Percentiles rank a stretch among this genome's conserved stretches.
These are phyloP conservation scores for Drosophila prosaltans DNA, from an alignment of 1,140 invertebrate species.

Conservation along the genomic window DNA sequence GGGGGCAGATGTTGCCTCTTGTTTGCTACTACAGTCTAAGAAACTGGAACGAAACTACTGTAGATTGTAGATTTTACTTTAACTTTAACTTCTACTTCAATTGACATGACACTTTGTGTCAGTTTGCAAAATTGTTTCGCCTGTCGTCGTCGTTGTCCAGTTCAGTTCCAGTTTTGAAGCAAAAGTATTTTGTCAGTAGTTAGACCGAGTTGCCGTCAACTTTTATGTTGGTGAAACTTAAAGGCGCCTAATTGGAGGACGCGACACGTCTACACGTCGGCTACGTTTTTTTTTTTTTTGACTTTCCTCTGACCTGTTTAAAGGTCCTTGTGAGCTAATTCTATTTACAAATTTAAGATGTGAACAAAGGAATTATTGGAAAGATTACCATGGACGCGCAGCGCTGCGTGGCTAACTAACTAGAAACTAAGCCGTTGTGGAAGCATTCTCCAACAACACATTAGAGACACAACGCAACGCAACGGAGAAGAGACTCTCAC, in stretches of 20 bases:
- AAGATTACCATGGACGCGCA: slow-evolving; percentile 31
- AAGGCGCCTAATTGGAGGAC: slow-evolving; percentile 63
- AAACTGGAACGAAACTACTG: slow-evolving; percentile 35
- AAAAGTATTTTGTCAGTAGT: slow-evolving; percentile 57
- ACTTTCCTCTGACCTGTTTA: background rate
- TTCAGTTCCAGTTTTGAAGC: slow-evolving; percentile 19
- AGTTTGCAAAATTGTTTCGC: slow-evolving; percentile 68
- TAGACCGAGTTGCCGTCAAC: slow-evolving; percentile 47
- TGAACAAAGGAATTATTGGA: slow-evolving; percentile 28
- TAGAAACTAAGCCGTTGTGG: slow-evolving; percentile 35
- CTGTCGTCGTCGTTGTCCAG: slow-evolving; percentile 27
- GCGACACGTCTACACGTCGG: slow-evolving; percentile 46
- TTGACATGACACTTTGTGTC: slow-evolving; percentile 79
- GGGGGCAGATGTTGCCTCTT: slow-evolving; percentile 15
- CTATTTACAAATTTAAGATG: slow-evolving; percentile 27
- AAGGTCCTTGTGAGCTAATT: slow-evolving; percentile 23
- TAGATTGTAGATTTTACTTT: slow-evolving; percentile 3
- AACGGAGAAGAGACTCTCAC: slow-evolving; percentile 28
- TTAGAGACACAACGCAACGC: slow-evolving; percentile 38
- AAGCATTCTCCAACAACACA: slow-evolving; percentile 47
- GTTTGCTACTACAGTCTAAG: slow-evolving; percentile 14
- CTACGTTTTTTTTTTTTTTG: too few relatives aligned
- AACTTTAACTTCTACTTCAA: slow-evolving; percentile 75
- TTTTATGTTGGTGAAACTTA: slow-evolving; percentile 57
- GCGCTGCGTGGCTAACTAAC: slow-evolving; percentile 30